These are phyloP conservation scores for Argentina silus DNA, from an alignment of 2,797 vertebrate species.

Conservation along the genomic window DNA sequence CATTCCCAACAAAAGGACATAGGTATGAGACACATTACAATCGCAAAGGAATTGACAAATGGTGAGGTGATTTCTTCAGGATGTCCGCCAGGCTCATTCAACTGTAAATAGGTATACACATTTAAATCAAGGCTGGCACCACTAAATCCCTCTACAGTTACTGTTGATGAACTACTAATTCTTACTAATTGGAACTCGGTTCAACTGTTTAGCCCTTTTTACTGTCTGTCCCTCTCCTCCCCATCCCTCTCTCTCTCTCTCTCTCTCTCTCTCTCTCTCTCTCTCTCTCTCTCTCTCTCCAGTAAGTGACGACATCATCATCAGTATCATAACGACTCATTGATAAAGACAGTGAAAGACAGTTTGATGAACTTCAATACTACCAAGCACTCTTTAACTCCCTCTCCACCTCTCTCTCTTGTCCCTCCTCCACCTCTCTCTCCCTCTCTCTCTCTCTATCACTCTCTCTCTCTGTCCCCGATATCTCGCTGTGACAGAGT, in stretches of 20 bases:
- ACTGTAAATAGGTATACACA: background rate
- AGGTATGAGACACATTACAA: too few species aligned
- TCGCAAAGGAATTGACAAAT: too few species aligned
- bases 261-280: background rate
- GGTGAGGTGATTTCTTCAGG: too few species aligned
- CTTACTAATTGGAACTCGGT: too few species aligned
- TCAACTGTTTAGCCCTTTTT: background rate
- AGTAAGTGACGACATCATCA: constrained; percentile 29
- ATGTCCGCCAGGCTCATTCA: too few species aligned
- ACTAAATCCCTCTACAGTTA: too few species aligned
- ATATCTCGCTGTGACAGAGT: constrained; percentile 57
- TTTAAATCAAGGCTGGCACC: background rate
- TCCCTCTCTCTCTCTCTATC: constrained; percentile 18
- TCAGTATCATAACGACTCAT: constrained; percentile 38
- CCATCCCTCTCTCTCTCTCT: constrained; percentile 15
- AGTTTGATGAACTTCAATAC: constrained; percentile 31
- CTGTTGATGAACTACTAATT: too few species aligned
- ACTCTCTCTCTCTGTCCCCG: constrained; percentile 34
- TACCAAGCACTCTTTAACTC: constrained; percentile 9
- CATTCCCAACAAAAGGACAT: too few species aligned
- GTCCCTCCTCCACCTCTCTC: background rate
- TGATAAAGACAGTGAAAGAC: constrained; percentile 38
- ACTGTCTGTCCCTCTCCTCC: constrained; percentile 9
- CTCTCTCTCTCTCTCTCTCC: constrained; percentile 8
- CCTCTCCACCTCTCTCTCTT: background rate